phyloP scores from a whole-genome alignment of 1,140 invertebrate species.

The Andricus grossulariae region DNA sequence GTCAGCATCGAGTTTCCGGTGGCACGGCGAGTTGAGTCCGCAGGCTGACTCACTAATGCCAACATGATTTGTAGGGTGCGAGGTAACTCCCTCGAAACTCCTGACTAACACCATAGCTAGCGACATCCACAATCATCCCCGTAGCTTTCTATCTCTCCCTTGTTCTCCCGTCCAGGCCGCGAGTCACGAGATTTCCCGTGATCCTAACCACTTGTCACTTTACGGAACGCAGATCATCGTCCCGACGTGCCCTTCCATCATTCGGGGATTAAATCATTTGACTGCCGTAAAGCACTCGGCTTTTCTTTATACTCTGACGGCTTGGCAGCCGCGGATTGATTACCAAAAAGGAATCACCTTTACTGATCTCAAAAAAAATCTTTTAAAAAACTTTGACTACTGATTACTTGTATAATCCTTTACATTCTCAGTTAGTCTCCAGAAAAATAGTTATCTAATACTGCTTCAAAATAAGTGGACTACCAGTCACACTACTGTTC shows the following conservation, averaged over 20 bases:
- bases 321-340: neutral
- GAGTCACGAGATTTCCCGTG: conserved; percentile 65
- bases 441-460: no score
- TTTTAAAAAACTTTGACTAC: no score
- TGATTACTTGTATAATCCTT: no score
- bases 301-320: neutral
- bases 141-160: conserved; percentile 37
- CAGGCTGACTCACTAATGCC: conserved; percentile 72
- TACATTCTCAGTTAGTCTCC: no score
- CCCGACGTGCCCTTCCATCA: conserved; percentile 77
- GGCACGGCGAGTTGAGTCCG: conserved; percentile 69
- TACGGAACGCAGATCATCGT: conserved; percentile 76
- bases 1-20: conserved; percentile 69
- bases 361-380: neutral
- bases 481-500: no score
- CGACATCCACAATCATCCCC: conserved; percentile 56
- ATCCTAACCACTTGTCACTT: conserved; percentile 76
- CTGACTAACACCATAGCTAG: conserved; percentile 47
- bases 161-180: conserved; percentile 36
- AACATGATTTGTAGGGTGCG: conserved; percentile 74
- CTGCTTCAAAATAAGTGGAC: no score
- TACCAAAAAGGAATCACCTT: neutral
- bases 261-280: conserved; percentile 72
- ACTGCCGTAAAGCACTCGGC: neutral
- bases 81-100: conserved; percentile 51